Base-by-base conservation (phyloP, 2,113 vertebrate genomes). In the Caretta caretta region DNA sequence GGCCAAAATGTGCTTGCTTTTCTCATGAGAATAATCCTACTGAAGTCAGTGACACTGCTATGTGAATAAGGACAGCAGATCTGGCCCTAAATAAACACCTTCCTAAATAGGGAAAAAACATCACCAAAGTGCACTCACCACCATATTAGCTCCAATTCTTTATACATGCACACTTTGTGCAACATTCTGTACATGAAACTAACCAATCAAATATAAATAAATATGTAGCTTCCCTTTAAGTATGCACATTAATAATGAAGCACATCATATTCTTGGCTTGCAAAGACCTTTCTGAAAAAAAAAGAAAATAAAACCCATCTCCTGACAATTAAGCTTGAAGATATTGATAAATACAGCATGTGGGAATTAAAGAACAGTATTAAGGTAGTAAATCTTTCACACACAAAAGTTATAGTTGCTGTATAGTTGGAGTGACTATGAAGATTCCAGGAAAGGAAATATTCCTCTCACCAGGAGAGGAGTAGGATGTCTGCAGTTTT, bases 401-500 rank as follows among this genome's bases (percentile, higher is more conserved):
- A 96, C 93, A 95, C 95, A 92, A 59, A 93, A 84, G 72, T 79
- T 90, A 91, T 93, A 96, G 93, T 96, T 88, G 93, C 76, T 76
- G 88, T 96, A 75, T 57, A 92, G 65, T 42, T 96, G 90, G 90
- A 78, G 78, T 86, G 95, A 97, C 38, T 94, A 95, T 95, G 97
- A 91, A 96, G 98, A 94, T 87, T 48, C 78, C 90, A 95, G 89
- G 84, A 83, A 93, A 93, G 86, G 56, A 89, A 65, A 89, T 76
- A 92, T n/a, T 90, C 96, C 95, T 98, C 98, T 99, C 98, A 86
- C 99, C 98, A 99, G 99, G 99, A 99, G 98, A 99, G 98, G 95
- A 97, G 87, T 93, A 86, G 83, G 90, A 86, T 12, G 91, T 91
- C 90, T 65, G 92, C 89, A 81, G 57, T 87, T 93, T 97, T 97